Evolutionary conservation across 2,113 vertebrate genomes (phyloP), one percentile per base, ranked within the genome.

Genomic region (Calonectris borealis): DNA sequence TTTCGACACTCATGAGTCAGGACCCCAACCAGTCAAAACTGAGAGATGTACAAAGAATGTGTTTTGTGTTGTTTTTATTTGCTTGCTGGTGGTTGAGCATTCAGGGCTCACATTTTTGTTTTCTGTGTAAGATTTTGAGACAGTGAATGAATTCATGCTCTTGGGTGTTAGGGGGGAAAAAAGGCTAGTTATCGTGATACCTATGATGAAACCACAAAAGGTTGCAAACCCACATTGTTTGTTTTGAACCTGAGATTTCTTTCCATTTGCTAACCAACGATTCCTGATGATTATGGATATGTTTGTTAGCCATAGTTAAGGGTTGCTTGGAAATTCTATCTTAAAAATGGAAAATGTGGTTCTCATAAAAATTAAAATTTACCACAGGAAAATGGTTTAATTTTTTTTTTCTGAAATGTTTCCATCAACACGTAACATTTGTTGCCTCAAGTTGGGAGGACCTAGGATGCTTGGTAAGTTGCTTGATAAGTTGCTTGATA

Each of bases 341-440:
- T 95, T 92, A 86, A 68, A 93, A 93, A 93, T 86, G 88, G 96
- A 96, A 96, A 97, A 94, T 93, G 88, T 95, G 90, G 81, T 89
- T 95, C 57, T 84, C 31, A 25, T 72, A 76, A 88, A 96, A 95
- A 93, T 95, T 88, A 94, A 87, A 92, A 96, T 96, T 94, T 94
- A 91, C 92, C 95, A 80, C 83, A 93, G 91, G 69, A 94, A 96
- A 72, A 79, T n/a, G 48, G 62, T 80, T 91, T 70, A 34, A 18
- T 34, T 83, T 78, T 49, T 54, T 54, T 51, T 75, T 42, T 14
- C 73, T 83, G 65, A 95, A 77, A 52, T 57, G 36, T 89, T 96
- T 94, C 86, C 83, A 83, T 88, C 72, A 73, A 72, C 64, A 90
- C 0, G 0, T 57, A 86, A 52, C 32, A n/a, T 86, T 93, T 85